These are phyloP conservation scores for Dinomys branickii DNA, from an alignment of 2,113 vertebrate genomes.

Conservation along the genomic window DNA sequence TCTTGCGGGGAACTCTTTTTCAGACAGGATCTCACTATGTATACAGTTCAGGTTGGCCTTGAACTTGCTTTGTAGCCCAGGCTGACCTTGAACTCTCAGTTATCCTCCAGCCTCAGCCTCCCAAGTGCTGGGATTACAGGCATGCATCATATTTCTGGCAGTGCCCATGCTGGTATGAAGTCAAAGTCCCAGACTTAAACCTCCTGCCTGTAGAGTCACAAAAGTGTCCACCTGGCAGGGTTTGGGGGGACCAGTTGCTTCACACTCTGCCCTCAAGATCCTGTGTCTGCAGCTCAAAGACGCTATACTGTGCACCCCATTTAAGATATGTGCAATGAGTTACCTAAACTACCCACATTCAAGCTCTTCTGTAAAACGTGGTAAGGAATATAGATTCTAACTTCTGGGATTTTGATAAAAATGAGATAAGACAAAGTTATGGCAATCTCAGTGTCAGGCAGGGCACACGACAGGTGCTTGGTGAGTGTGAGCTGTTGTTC, in stretches of 20 bases:
- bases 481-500: fast-evolving
- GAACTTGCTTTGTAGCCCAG: no score
- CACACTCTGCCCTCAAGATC: not conserved
- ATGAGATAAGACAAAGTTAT: not conserved
- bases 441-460: not conserved
- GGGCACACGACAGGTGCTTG: no score
- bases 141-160: not conserved
- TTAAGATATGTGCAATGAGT: not conserved
- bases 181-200: not conserved
- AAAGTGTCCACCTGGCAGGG: not conserved
- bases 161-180: not conserved
- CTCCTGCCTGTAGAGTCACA: not conserved
- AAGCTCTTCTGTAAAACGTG: not conserved
- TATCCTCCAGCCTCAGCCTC: no score
- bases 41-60: no score
- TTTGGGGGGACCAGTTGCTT: not conserved
- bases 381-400: not conserved
- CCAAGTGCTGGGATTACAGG: no score
- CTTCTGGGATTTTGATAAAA: not conserved
- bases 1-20: no score
- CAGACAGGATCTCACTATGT: no score
- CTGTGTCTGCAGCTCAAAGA: not conserved
- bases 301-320: fast-evolving
- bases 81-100: no score
- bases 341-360: not conserved